Conservation (phyloP, 2,888 invertebrate genomes). For the Frankliniella intonsa region DNA sequence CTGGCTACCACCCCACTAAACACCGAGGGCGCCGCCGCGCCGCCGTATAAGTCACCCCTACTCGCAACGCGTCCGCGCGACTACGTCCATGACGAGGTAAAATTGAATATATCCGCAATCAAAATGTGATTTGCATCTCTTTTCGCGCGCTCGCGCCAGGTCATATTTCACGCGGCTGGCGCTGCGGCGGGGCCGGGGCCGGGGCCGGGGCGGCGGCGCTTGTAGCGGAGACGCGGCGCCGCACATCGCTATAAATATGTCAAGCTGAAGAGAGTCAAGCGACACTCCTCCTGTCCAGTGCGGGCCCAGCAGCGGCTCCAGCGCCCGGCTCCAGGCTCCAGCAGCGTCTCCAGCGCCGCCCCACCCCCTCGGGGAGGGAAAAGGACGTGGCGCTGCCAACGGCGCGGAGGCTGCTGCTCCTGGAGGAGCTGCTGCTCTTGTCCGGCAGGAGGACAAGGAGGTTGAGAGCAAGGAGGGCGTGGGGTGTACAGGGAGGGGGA, state of each 20-base stretch:
- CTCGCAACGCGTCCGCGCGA: too few relatives aligned
- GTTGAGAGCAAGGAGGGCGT: too few relatives aligned
- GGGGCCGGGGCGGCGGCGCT: neutral
- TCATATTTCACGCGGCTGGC: slow-evolving; percentile 3
- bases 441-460: neutral
- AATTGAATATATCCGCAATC: too few relatives aligned
- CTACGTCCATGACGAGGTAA: too few relatives aligned
- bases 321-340: neutral
- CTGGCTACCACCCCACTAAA: too few relatives aligned
- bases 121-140: neutral
- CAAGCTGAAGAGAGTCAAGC: slow-evolving; percentile 15
- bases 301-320: neutral
- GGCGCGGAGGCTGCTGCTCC: neutral
- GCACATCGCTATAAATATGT: slow-evolving; percentile 26
- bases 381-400: neutral
- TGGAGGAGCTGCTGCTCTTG: neutral
- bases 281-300: slow-evolving; percentile 18
- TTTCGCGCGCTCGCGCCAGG: neutral
- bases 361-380: neutral
- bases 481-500: too few relatives aligned
- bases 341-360: neutral
- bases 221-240: slow-evolving; percentile 7
- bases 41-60: too few relatives aligned
- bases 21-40: too few relatives aligned
- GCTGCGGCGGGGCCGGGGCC: neutral